Percentiles rank a stretch among this genome's conserved stretches.
Evolutionary conservation across 1,140 invertebrate genomes (phyloP).

Genomic region (Drosophila takahashii): DNA sequence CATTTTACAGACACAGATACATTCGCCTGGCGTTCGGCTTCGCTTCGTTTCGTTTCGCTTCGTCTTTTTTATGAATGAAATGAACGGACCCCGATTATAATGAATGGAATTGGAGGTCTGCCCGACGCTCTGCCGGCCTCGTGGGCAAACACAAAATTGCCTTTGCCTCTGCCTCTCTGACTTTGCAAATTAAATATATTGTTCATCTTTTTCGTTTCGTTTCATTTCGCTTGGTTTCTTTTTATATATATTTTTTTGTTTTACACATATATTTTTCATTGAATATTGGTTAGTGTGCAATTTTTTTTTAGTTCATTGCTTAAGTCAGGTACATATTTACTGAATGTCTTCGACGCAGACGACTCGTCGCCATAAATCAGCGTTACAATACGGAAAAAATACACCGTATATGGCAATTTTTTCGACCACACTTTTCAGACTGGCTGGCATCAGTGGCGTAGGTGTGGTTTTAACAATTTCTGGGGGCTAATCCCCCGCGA

Average conservation of each 20-base stretch:
- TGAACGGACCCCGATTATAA: constrained; percentile 65
- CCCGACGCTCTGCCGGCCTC: constrained; percentile 23
- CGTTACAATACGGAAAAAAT: constrained; percentile 40
- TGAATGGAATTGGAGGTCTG: constrained; percentile 73
- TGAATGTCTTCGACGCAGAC: constrained; percentile 48
- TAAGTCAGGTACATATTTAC: constrained; percentile 23
- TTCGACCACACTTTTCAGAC: constrained; percentile 48
- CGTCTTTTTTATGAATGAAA: constrained; percentile 80
- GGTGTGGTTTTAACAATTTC: not conserved
- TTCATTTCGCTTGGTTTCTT: not conserved
- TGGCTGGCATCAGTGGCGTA: constrained; percentile 42
- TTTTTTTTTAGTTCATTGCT: constrained; percentile 26
- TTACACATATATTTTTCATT: too few relatives aligned
- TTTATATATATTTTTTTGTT: constrained; percentile 8
- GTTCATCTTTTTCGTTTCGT: constrained; percentile 4
- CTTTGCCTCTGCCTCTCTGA: constrained; percentile 12
- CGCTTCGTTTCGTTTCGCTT: constrained; percentile 65
- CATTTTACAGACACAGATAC: constrained; percentile 24
- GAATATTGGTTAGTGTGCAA: constrained; percentile 39
- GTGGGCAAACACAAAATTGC: constrained; percentile 60
- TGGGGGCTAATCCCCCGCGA: not conserved
- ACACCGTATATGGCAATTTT: constrained; percentile 42
- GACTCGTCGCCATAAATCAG: constrained; percentile 60
- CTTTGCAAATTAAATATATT: constrained; percentile 58
- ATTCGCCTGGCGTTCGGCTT: constrained; percentile 34